phyloP scores from a whole-genome alignment of 2,113 vertebrate genomes.

The Henicopernis longicauda region DNA sequence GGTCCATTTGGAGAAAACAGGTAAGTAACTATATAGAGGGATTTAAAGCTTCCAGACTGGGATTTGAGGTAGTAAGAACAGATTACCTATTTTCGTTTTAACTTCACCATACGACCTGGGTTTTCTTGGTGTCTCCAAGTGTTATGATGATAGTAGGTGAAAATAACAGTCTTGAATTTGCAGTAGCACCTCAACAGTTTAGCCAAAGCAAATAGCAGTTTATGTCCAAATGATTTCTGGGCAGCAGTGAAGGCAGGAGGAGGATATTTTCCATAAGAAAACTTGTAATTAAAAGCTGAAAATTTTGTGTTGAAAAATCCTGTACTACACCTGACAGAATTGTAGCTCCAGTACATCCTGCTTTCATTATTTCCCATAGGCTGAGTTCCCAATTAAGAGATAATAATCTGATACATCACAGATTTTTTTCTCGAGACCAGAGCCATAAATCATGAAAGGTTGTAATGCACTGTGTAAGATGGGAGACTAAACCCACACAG shows the following conservation, averaged over 20 bases:
- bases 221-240: not conserved
- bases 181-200: not conserved
- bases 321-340: not conserved
- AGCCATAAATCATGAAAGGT: not conserved
- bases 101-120: accelerated
- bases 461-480: not conserved
- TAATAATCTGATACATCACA: not conserved
- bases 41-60: not conserved
- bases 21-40: not conserved
- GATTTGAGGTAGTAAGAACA: not conserved
- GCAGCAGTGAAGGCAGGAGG: not conserved
- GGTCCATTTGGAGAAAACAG: not conserved
- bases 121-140: not conserved
- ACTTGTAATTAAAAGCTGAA: not conserved
- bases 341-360: not conserved
- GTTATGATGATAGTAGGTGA: not conserved
- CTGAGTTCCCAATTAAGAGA: not conserved
- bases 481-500: not conserved
- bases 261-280: not conserved
- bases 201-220: not conserved
- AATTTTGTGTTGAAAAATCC: not conserved
- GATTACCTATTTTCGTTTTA: not conserved
- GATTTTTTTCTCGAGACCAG: not conserved
- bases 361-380: not conserved
- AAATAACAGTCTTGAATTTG: not conserved